phyloP scores from a whole-genome alignment of 2,888 invertebrate genomes.

The Tenthredo notha region DNA sequence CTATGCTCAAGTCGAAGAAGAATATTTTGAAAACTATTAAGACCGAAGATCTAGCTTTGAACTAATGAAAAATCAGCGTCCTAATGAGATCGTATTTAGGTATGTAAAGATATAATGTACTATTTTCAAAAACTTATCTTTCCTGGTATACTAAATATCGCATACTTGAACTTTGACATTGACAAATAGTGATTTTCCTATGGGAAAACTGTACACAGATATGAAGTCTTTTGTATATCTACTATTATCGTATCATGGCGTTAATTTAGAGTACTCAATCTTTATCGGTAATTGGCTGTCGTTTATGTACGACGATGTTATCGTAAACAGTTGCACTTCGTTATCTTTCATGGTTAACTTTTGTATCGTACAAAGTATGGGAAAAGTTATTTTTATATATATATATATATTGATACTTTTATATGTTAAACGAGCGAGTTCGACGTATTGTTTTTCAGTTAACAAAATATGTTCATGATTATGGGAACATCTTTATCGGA shows the following conservation, averaged over 20 bases:
- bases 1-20: conserved; percentile 60
- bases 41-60: neutral
- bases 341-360: too few relatives aligned
- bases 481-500: too few relatives aligned
- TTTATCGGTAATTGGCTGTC: neutral
- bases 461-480: too few relatives aligned
- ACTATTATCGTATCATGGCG: neutral
- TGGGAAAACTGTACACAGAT: neutral
- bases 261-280: neutral
- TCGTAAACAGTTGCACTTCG: too few relatives aligned
- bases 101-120: too few relatives aligned
- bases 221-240: neutral
- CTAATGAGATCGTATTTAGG: neutral
- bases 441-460: too few relatives aligned
- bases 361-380: too few relatives aligned
- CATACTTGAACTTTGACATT: too few relatives aligned
- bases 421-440: too few relatives aligned
- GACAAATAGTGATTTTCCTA: neutral
- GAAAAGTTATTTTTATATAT: too few relatives aligned
- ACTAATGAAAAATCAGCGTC: neutral
- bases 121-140: neutral
- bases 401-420: too few relatives aligned
- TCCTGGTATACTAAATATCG: neutral
- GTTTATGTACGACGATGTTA: too few relatives aligned
- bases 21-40: neutral